Evolutionary conservation across 1,140 invertebrate species (phyloP).

Genomic region (Drosophila watanabei): DNA sequence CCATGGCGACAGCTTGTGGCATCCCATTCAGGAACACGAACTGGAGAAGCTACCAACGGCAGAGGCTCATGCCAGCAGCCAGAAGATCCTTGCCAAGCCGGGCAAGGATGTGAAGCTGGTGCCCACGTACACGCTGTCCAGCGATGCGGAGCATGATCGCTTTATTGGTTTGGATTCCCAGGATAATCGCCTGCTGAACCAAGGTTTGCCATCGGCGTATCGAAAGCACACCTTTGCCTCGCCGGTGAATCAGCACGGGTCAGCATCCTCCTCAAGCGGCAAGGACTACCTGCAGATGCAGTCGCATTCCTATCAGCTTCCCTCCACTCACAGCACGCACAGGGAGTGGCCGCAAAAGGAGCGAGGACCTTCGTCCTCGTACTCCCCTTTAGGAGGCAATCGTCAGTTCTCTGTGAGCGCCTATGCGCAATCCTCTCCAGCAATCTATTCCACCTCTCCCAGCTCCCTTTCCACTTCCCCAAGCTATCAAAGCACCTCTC

Average conservation of each 20-base stretch:
- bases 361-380: background rate
- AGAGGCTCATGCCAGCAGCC: conserved; percentile 27
- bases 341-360: conserved; percentile 24
- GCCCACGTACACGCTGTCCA: conserved; percentile 42
- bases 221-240: conserved; percentile 35
- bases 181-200: conserved; percentile 37
- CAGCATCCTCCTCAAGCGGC: background rate
- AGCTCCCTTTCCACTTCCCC: background rate
- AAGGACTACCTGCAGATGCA: conserved; percentile 62
- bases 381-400: background rate
- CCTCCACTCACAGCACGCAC: conserved; percentile 31
- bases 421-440: background rate
- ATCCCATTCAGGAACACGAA: background rate
- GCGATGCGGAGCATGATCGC: conserved; percentile 44
- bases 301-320: conserved; percentile 65
- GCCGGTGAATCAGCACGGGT: conserved; percentile 6
- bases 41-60: conserved; percentile 49
- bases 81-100: conserved; percentile 34
- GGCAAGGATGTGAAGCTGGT: conserved; percentile 34
- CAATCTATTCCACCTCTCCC: background rate
- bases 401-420: conserved; percentile 20
- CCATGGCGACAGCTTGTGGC: conserved; percentile 15
- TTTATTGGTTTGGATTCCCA: conserved; percentile 42
- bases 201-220: conserved; percentile 52
- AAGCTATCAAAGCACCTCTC: background rate